phyloP scores from a whole-genome alignment of 2,113 vertebrate species.

The Carassius carassius region DNA sequence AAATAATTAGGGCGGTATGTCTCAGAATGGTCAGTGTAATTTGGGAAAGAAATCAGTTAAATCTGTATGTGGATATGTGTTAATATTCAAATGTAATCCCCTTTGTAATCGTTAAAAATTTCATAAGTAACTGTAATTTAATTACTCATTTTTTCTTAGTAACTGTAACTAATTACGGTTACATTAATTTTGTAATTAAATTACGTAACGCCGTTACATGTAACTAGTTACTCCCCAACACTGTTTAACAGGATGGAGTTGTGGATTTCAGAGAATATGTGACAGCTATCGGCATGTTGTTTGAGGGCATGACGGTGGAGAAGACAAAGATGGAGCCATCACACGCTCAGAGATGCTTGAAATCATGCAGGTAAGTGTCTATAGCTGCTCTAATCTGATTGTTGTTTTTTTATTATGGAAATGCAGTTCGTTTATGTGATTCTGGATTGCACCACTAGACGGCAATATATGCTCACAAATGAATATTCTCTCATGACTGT shows the following conservation, averaged over 20 bases:
- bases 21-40: too few species aligned
- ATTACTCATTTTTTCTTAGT: too few species aligned
- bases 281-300: constrained; percentile 69
- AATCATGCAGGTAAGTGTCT: constrained; percentile 70
- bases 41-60: too few species aligned
- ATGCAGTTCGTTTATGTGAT: neutral
- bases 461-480: neutral
- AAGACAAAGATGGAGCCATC: constrained; percentile 68
- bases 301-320: constrained; percentile 66
- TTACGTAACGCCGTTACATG: too few species aligned
- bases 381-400: neutral
- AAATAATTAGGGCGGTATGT: too few species aligned
- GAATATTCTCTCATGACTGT: neutral
- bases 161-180: too few species aligned
- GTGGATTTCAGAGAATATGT: constrained; percentile 75
- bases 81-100: too few species aligned
- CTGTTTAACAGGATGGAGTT: constrained; percentile 66
- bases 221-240: too few species aligned
- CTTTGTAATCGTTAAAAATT: too few species aligned
- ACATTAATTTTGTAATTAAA: too few species aligned
- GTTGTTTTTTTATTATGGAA: neutral
- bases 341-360: constrained; percentile 70
- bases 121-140: too few species aligned
- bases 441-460: constrained; percentile 12
- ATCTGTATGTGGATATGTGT: too few species aligned